Conservation (phyloP, 1,140 invertebrate genomes). For the Charaxes varanes region DNA sequence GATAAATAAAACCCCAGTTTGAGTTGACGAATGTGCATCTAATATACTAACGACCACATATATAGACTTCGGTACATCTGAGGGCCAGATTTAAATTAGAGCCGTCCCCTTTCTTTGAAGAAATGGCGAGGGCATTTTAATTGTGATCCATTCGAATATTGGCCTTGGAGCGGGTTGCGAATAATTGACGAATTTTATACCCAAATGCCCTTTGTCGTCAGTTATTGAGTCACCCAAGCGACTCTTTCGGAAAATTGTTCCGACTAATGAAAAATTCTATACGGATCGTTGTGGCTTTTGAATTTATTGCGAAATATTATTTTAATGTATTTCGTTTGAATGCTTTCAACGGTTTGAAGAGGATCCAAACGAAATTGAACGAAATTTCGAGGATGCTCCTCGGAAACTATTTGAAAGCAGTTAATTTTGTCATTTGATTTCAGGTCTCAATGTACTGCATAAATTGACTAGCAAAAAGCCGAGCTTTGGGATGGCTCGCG, state of each 20-base stretch:
- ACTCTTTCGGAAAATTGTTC: slow-evolving; percentile 42
- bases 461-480: no score
- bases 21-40: no score
- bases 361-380: no score
- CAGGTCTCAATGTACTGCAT: no score
- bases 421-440: no score
- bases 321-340: no score
- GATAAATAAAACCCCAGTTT: no score
- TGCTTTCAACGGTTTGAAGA: no score
- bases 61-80: slow-evolving; percentile 17
- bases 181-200: slow-evolving; percentile 52
- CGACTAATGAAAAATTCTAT: slow-evolving; percentile 43
- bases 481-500: no score
- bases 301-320: slow-evolving; percentile 15
- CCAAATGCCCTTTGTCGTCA: slow-evolving; percentile 45
- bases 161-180: slow-evolving; percentile 43
- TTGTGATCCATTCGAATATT: slow-evolving; percentile 52
- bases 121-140: slow-evolving; percentile 52
- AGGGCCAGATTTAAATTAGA: slow-evolving; percentile 63
- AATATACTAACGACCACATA: no score
- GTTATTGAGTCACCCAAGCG: slow-evolving; percentile 47
- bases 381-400: no score
- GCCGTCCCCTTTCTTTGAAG: slow-evolving; percentile 52
- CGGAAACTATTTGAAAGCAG: no score
- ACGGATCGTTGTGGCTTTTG: slow-evolving; percentile 28